Evolutionary conservation across 1,140 invertebrate species (phyloP), one percentile per base, ranked within the genome.

Genomic region (Euglossa dilemma): DNA sequence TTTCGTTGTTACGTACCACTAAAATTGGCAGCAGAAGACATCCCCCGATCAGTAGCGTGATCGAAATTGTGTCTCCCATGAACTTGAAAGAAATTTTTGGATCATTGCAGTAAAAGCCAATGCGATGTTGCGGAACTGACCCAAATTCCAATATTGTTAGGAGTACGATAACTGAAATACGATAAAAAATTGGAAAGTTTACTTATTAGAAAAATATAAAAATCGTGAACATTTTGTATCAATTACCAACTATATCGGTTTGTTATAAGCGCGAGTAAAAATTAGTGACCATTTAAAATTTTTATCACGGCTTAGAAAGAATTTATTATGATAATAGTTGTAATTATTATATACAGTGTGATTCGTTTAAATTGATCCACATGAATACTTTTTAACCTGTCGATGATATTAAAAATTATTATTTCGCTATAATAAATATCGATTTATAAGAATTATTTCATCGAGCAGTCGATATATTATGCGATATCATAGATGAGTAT

Each of bases 41-140:
- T 23, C 83, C 75, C 0, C 9, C 0, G 5, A 92, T 12, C 7
- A 93, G 45, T 16, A 86, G 0, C 43, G 93, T 91, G 80, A 93
- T 91, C 18, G 93, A 94, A 20, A 97, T 93, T 0, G 96, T 96
- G 59, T 97, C 96, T 8, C 96, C 96, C 0, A 89, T 94, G 83
- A 93, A 97, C 57, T 95, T 95, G 78, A 95, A 93, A 0, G 95
- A 95, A 36, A 97, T 94, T 72, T 95, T 95, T 3, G 96, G 96
- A 86, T 97, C 96, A 77, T 96, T 95, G 89, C 96, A 97, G 45
- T 92, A 94, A 85, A 96, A 97, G 1, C 96, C 96, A 6, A 94
- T 87, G 69, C 93, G 93, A 23, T 94, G 93, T 16, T 93, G 93
- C 0, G 96, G 96, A 3, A 96, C 61, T 0, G 93, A 73, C 28